These are phyloP conservation scores for Mesodorylaimus sp. DNA, from an alignment of 2,888 invertebrate species.

Conservation along the genomic window DNA sequence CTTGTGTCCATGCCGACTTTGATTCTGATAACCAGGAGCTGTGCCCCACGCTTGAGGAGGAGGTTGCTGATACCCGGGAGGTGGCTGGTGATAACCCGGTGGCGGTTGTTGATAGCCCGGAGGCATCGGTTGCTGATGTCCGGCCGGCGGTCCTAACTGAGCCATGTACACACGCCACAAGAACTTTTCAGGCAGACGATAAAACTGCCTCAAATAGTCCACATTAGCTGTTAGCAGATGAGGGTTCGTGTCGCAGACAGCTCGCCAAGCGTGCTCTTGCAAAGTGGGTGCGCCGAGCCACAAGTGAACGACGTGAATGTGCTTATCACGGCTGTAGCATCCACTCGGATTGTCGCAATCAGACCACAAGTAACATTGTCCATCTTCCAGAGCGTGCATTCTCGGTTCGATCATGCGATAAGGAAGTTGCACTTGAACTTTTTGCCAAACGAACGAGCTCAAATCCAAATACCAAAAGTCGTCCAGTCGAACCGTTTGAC, in stretches of 20 bases:
- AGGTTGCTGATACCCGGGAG: background rate
- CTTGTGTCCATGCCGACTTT: no score
- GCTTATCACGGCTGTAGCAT: background rate
- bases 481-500: background rate
- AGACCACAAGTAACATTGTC: slow-evolving; percentile 3
- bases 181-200: background rate
- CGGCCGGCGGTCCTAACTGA: background rate
- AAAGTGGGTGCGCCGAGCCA: background rate
- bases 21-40: background rate
- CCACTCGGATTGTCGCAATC: slow-evolving; percentile 7
- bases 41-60: background rate
- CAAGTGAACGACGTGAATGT: background rate
- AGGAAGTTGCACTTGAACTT: background rate
- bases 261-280: background rate
- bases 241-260: background rate
- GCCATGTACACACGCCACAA: background rate
- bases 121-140: background rate
- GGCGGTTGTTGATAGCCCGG: background rate
- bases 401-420: slow-evolving; percentile 4
- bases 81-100: background rate
- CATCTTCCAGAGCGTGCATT: slow-evolving; percentile 2
- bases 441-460: background rate
- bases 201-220: background rate
- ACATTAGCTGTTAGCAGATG: background rate
- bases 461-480: slow-evolving; percentile 5